Base-by-base conservation (phyloP, 2,113 vertebrate species). In the Oreamnos americanus region DNA sequence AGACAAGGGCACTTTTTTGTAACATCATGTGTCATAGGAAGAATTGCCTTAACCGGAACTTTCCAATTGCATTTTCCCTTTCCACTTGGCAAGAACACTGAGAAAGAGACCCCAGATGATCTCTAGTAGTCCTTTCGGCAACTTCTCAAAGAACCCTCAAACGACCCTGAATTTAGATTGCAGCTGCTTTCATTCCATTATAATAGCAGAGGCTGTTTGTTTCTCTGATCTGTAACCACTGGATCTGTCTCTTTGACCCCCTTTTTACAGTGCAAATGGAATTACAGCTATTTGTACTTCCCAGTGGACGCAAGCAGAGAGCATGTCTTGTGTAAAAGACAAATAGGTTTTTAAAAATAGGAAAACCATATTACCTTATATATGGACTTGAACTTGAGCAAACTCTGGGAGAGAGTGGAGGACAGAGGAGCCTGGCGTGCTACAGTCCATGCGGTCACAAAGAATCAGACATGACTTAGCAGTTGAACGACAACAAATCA, bases 11-110 rank as follows among this genome's bases (percentile, higher is more conserved):
- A 83, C n/a, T 94, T 92, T 49, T 91, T 79, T 92, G 60, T 82
- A 94, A 45, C 49, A n/a, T 67, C n/a, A 51, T 67, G 16, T 23
- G 57, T 93, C 92, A 64, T 36, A 87, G 85, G 84, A 96, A 96
- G 89, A 96, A 74, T n/a, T 64, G 36, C 57, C 55, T 71, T 91
- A 67, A 84, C 25, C 25, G 82, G 51, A 90, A 89, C 67, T 94
- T 97, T 91, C 78, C 86, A 86, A 94, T 96, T 95, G 92, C 11
- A 91, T 84, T 92, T 94, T 90, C 83, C 67, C 85, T 64, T 95
- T 87, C 53, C 76, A 7, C 55, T 86, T 97, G 94, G 83, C 45
- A 89, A 49, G 25, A 78, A 78, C 2, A 25, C 45, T 86, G 91
- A 87, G 57, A 87, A 96, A 92, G 23, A 87, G 19, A 78, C 55